Percentiles rank a stretch among this genome's conserved stretches.
These are phyloP conservation scores for Drosophila glabriapex DNA, from an alignment of 2,888 invertebrate genomes.

Conservation along the genomic window DNA sequence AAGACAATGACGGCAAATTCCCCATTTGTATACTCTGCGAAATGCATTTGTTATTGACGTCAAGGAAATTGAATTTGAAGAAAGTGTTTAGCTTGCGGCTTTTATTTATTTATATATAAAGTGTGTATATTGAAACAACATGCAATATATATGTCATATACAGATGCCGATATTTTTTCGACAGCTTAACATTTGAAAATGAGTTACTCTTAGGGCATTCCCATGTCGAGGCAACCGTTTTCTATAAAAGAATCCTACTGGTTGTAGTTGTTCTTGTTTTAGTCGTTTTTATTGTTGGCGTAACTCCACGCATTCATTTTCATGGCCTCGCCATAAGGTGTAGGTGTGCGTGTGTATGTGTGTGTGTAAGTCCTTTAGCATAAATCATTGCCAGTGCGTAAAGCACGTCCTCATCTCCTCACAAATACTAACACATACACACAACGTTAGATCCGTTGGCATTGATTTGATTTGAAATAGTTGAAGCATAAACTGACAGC, in stretches of 20 bases:
- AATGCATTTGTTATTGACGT: conserved; percentile 12
- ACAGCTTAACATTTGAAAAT: neutral
- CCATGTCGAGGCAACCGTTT: neutral
- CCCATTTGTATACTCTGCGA: conserved; percentile 13
- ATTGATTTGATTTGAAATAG: conserved; percentile 79
- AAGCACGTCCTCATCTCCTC: conserved; percentile 4
- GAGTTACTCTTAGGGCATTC: conserved; percentile 19
- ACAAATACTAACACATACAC: neutral
- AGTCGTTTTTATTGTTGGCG: conserved; percentile 34
- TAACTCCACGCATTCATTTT: conserved; percentile 42
- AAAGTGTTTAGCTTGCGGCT: neutral
- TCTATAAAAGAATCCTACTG: conserved; percentile 10
- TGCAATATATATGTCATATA: neutral
- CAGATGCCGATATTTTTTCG: neutral
- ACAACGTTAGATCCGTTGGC: conserved; percentile 57
- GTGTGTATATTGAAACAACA: neutral
- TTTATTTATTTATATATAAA: neutral
- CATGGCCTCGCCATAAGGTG: conserved; percentile 46
- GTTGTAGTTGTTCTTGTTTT: conserved; percentile 9
- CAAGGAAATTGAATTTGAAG: neutral
- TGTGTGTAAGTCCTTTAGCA: conserved; percentile 67
- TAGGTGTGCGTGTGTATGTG: conserved; percentile 20
- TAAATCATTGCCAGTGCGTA: conserved; percentile 66
- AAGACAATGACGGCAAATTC: neutral
- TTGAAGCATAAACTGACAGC: conserved; percentile 78